A percentile compares a stretch with the other conserved stretches of the same genome.
phyloP scores from a whole-genome alignment of 1,140 invertebrate genomes.

The Aradophagus sp. region DNA sequence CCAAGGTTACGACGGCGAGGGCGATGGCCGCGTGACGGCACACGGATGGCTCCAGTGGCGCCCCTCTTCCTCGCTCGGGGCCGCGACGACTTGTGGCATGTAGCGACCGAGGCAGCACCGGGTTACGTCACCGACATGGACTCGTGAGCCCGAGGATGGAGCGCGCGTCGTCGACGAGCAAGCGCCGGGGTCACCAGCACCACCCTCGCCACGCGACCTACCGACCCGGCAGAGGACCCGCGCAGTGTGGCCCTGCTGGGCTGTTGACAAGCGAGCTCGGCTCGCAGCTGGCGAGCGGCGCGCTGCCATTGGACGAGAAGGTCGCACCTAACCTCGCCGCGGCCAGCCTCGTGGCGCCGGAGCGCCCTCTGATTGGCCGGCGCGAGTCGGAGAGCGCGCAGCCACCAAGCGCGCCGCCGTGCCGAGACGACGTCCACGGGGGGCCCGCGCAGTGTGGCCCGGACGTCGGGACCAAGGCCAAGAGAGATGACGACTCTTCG shows the following conservation, averaged over 20 bases:
- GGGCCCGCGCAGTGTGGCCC: slow-evolving; percentile 73
- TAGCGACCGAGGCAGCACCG: too few species aligned
- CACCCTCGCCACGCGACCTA: slow-evolving; percentile 78
- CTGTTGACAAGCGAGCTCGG: slow-evolving; percentile 23
- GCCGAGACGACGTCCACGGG: slow-evolving; percentile 48
- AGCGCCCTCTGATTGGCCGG: slow-evolving; percentile 18
- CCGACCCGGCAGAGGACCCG: slow-evolving; percentile 75
- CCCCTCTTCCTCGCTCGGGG: too few species aligned
- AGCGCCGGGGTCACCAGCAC: slow-evolving; percentile 86
- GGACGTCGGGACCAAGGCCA: slow-evolving; percentile 45
- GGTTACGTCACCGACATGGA: slow-evolving; percentile 18
- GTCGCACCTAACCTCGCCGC: slow-evolving; percentile 42
- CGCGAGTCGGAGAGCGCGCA: background rate
- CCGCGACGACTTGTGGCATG: too few species aligned
- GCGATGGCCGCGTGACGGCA: slow-evolving; percentile 24
- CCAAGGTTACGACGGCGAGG: slow-evolving; percentile 8
- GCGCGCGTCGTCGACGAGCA: slow-evolving; percentile 76
- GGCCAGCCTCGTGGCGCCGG: slow-evolving; percentile 32
- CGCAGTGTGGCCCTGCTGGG: slow-evolving; percentile 78
- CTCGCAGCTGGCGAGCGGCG: slow-evolving; percentile 25
- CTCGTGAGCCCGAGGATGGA: slow-evolving; percentile 68
- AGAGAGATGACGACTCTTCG: slow-evolving; percentile 1
- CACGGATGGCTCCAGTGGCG: slow-evolving; percentile 19
- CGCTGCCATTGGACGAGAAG: slow-evolving; percentile 26
- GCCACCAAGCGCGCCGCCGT: background rate